Evolutionary conservation across 2,113 vertebrate genomes (phyloP).

Genomic region (Microtus pennsylvanicus): DNA sequence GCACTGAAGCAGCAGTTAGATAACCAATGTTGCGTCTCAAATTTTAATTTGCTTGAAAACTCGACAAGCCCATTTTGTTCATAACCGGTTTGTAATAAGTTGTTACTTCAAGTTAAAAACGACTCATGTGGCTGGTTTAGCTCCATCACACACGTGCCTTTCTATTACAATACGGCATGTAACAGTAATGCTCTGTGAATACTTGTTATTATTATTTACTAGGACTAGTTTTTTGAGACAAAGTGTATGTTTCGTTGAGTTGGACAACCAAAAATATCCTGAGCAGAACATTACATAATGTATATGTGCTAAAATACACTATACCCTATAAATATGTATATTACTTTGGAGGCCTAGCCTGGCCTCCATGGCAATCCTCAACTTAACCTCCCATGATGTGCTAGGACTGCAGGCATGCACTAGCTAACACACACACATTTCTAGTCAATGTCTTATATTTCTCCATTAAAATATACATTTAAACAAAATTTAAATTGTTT

Average conservation of each 20-base stretch:
- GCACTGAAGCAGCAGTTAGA: too few species aligned
- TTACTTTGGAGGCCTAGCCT: background rate
- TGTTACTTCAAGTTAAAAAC: slow-evolving; percentile 41
- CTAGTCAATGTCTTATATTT: background rate
- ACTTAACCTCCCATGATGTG: background rate
- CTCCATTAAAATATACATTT: background rate
- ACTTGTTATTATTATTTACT: too few species aligned
- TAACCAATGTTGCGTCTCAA: background rate
- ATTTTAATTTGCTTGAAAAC: slow-evolving; percentile 52
- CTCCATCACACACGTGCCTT: background rate
- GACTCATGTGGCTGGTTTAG: background rate
- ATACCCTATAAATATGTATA: background rate
- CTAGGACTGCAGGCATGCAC: background rate
- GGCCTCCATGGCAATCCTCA: background rate
- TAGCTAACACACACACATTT: background rate
- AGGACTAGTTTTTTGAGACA: background rate
- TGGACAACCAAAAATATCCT: background rate
- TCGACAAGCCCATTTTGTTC: slow-evolving; percentile 20
- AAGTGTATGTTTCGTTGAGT: background rate
- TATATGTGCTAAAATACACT: background rate
- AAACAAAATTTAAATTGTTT: background rate
- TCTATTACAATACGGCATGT: rapidly evolving
- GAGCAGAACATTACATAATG: background rate
- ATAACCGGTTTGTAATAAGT: background rate
- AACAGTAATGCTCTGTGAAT: background rate